Evolutionary conservation across 2,888 invertebrate species (phyloP), one percentile per base, ranked within the genome.

Genomic region (Encarsia formosa): DNA sequence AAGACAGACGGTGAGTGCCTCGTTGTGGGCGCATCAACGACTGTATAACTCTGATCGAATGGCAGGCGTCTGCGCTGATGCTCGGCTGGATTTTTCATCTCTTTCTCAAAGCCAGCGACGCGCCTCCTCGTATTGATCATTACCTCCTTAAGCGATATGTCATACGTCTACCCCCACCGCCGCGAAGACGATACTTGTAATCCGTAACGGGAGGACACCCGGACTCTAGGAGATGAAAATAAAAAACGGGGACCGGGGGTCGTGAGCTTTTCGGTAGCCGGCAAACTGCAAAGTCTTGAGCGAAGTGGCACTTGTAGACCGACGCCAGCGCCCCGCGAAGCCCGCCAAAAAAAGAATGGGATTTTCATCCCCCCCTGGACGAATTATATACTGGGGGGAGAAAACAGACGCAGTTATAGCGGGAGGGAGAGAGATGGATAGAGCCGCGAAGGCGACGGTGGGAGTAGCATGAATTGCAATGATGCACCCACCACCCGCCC

Each of bases 391-490:
- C 63, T 57, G 70, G 66, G 67, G 70, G 63, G 61, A 63, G 61
- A 64, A 65, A 65, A 65, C 65, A 66, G 65, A 66, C 65, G 65
- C 63, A 66, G 65, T 67, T 62, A 65, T 62, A 62, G 63, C 29
- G 20, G 39, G 43, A 43, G 41, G 34, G 18, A 22, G 20, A 52
- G 37, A 26, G 23, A 37, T n/a, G n/a, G n/a, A n/a, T 39, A 46
- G 54, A 35, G 32, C 24, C n/a, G 47, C 8, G n/a, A 20, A 32
- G 23, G 38, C 13, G 29, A 22, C 23, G 26, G 46, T 40, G 49
- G 32, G 26, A 48, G 56, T 67, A 69, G 68, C 68, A 73, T 73
- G 71, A 74, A 74, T 73, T 66, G 71, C 70, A 71, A 74, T 71
- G 70, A 73, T 68, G 70, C 66, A 63, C 63, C 68, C 66, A 71